Evolutionary conservation across 2,888 invertebrate species (phyloP).

Genomic region (Bhutanitis thaidina): DNA sequence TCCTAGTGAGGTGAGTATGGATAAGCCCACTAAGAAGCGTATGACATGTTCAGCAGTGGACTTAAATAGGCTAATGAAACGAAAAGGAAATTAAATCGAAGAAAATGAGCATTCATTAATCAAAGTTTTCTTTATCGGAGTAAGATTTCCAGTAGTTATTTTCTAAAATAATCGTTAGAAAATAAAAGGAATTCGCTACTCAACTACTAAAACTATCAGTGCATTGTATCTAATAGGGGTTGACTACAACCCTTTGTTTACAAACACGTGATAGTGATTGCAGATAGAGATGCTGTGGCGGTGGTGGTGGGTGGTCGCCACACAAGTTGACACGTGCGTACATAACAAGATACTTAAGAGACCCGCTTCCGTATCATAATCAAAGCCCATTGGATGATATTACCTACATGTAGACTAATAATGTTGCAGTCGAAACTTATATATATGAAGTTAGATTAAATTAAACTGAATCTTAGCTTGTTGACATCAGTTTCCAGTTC

Average conservation of each 20-base stretch:
- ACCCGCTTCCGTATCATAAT: conserved; percentile 13
- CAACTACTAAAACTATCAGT: conserved; percentile 24
- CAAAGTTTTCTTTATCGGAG: too few species aligned
- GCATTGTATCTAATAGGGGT: conserved; percentile 22
- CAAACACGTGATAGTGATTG: conserved; percentile 31
- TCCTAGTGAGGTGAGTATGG: too few species aligned
- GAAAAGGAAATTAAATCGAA: too few species aligned
- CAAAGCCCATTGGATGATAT: conserved; percentile 11
- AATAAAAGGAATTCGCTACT: conserved; percentile 12
- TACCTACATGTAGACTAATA: conserved; percentile 11
- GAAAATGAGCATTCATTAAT: too few species aligned
- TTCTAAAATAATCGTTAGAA: too few species aligned
- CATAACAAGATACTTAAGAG: conserved; percentile 7
- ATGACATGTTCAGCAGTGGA: too few species aligned
- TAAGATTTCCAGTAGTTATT: too few species aligned
- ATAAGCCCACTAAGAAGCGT: too few species aligned
- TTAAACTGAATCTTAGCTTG: not conserved
- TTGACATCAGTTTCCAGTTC: too few species aligned
- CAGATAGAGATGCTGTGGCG: conserved; percentile 18
- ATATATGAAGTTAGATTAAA: conserved; percentile 2
- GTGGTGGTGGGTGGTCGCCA: conserved; percentile 24
- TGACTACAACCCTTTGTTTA: conserved; percentile 26
- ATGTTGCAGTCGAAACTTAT: conserved; percentile 1
- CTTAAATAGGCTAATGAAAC: too few species aligned
- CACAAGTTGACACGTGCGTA: conserved; percentile 24